These are phyloP conservation scores for Forficula auricularia DNA, from an alignment of 1,140 invertebrate genomes.

Conservation along the genomic window DNA sequence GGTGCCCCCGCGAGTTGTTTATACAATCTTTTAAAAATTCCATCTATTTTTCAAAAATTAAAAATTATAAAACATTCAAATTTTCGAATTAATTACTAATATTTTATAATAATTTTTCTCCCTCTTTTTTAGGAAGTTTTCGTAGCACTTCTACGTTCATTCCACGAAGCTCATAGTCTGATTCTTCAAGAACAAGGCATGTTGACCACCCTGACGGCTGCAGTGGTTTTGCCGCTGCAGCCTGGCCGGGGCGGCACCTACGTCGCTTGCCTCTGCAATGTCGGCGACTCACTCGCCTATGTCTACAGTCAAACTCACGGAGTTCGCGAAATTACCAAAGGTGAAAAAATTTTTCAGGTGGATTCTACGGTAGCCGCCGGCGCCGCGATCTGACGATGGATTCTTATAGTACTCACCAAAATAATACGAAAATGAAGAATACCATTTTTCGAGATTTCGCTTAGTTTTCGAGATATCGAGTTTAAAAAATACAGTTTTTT, in stretches of 20 bases:
- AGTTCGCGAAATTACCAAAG: slow-evolving; percentile 51
- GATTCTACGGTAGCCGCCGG: no score
- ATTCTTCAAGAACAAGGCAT: slow-evolving; percentile 75
- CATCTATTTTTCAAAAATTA: no score
- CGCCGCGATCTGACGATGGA: no score
- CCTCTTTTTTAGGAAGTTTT: slow-evolving; percentile 53
- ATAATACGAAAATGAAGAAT: no score
- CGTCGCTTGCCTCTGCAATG: slow-evolving; percentile 77
- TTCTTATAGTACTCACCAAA: no score
- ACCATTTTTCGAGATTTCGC: no score
- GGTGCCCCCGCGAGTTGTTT: no score
- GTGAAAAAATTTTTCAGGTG: slow-evolving; percentile 22
- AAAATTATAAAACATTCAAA: no score
- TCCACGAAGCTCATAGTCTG: slow-evolving; percentile 72
- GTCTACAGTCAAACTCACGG: slow-evolving; percentile 64
- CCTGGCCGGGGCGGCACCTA: slow-evolving; percentile 30
- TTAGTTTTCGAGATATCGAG: no score
- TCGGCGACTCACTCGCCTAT: slow-evolving; percentile 78
- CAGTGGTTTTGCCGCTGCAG: slow-evolving; percentile 48
- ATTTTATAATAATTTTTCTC: no score
- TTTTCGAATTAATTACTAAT: neutral
- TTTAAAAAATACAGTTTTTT: no score
- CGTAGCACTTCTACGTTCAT: slow-evolving; percentile 56
- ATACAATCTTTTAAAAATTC: no score
- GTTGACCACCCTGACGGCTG: slow-evolving; percentile 70